Evolutionary conservation across 2,113 vertebrate species (phyloP).

Genomic region (Lathamus discolor): DNA sequence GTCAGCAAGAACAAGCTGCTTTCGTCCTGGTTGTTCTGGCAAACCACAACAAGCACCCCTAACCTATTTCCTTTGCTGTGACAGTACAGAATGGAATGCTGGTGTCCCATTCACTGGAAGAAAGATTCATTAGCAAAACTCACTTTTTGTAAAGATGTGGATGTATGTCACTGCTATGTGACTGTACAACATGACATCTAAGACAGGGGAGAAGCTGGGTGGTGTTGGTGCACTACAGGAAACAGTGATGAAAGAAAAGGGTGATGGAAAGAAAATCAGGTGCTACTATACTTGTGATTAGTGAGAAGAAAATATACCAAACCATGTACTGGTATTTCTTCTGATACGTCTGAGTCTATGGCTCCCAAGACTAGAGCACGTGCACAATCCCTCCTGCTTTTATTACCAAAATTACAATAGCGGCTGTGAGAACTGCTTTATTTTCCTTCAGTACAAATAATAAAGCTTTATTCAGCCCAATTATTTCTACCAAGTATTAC

Average conservation of each 20-base stretch:
- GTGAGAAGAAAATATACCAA: constrained; percentile 15
- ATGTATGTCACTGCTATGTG: not conserved
- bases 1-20: not conserved
- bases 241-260: not conserved
- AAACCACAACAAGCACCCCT: not conserved
- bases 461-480: constrained; percentile 16
- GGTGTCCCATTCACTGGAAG: not conserved
- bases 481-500: constrained; percentile 13
- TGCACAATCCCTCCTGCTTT: constrained; percentile 13
- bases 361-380: not conserved
- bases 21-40: not conserved
- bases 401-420: constrained; percentile 17
- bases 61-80: not conserved
- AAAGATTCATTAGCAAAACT: not conserved
- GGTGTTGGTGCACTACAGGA: not conserved
- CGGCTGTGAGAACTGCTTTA: constrained; percentile 35
- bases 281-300: not conserved
- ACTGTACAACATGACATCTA: not conserved
- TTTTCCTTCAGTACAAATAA: constrained; percentile 18
- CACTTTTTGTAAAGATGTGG: not conserved
- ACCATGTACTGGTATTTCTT: not conserved
- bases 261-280: not conserved
- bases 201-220: not conserved
- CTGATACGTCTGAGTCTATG: not conserved
- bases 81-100: not conserved